Evolutionary conservation across 2,113 vertebrate species (phyloP).

Genomic region (Lepidiolamprologus cunningtoni): DNA sequence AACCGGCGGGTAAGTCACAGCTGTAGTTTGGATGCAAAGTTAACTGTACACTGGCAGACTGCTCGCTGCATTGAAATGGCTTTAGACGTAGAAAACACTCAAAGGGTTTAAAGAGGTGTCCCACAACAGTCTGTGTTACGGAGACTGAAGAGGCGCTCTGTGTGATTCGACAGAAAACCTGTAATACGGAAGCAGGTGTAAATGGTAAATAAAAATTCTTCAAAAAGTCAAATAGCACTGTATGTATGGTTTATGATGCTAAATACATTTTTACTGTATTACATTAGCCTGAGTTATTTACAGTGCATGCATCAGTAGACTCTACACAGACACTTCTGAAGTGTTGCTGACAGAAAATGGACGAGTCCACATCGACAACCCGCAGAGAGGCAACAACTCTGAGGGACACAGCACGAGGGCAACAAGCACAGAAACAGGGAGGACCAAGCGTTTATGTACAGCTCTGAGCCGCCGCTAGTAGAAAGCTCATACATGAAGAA

Average conservation of each 20-base stretch:
- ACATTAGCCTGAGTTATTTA: slow-evolving; percentile 6
- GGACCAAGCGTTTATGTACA: neutral
- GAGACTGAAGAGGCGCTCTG: neutral
- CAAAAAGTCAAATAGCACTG: neutral
- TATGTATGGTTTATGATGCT: neutral
- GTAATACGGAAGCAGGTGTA: neutral
- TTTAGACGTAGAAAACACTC: slow-evolving; percentile 18
- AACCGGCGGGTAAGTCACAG: neutral
- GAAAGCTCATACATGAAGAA: neutral
- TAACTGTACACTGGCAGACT: slow-evolving; percentile 2
- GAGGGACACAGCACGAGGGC: too few relatives aligned
- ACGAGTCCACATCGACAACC: neutral
- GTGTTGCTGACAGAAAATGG: neutral
- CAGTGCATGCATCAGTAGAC: neutral
- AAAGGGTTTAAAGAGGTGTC: neutral
- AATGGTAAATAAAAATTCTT: neutral
- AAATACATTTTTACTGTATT: neutral
- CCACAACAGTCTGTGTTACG: neutral
- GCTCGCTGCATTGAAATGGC: slow-evolving; percentile 10
- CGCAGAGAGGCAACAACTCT: neutral
- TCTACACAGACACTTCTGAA: neutral
- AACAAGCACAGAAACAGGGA: neutral
- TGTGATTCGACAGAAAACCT: neutral
- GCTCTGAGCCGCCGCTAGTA: neutral
- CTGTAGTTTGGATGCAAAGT: neutral